These are phyloP conservation scores for Thryonomys swinderianus DNA, from an alignment of 2,113 vertebrate species.

Conservation along the genomic window DNA sequence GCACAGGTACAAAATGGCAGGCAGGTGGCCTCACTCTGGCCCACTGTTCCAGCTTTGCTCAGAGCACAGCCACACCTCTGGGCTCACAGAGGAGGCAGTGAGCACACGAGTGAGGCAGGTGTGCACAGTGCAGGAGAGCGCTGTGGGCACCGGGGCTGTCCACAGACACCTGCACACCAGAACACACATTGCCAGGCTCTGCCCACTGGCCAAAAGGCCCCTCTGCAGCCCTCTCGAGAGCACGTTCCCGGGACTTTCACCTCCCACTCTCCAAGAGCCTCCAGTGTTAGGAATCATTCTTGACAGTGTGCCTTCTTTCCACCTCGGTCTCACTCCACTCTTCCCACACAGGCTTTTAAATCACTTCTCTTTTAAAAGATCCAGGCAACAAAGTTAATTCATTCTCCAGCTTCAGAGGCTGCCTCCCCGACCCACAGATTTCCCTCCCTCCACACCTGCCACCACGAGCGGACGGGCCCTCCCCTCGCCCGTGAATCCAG, in stretches of 20 bases:
- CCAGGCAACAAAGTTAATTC: constrained; percentile 28
- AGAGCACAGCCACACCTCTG: neutral
- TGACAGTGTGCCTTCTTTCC: neutral
- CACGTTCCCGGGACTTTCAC: neutral
- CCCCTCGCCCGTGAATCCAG: rapidly evolving
- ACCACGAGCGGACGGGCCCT: neutral
- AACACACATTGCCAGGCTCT: neutral
- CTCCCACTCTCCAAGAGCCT: neutral
- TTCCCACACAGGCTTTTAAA: constrained; percentile 46
- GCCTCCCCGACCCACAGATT: neutral
- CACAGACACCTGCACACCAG: neutral
- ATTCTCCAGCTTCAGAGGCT: constrained; percentile 29
- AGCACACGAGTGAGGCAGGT: neutral
- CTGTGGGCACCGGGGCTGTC: no score
- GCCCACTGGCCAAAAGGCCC: neutral
- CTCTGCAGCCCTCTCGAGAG: no score
- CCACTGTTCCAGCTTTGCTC: neutral
- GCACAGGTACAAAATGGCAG: neutral
- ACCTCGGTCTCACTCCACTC: neutral
- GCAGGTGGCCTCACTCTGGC: neutral
- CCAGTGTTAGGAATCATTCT: neutral
- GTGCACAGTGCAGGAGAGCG: neutral
- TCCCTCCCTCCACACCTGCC: neutral
- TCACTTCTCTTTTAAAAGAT: neutral
- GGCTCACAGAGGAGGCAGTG: neutral